phyloP scores from a whole-genome alignment of 2,888 invertebrate species.

The Carabus problematicus region DNA sequence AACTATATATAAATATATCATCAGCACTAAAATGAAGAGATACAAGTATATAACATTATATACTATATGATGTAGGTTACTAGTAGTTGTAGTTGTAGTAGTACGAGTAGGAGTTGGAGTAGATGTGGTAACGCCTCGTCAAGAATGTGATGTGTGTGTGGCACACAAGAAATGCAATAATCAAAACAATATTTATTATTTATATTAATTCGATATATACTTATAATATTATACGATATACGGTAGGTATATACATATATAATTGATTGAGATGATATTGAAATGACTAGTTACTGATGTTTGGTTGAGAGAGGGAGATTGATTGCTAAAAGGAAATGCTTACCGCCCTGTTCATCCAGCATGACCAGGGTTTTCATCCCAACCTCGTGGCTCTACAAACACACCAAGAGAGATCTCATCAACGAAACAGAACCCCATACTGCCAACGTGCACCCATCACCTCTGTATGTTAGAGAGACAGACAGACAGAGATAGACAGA shows the following conservation, averaged over 20 bases:
- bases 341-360: constrained; percentile 99
- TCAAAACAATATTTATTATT: constrained; percentile 13
- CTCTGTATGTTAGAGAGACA: constrained; percentile 35
- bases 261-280: constrained; percentile 32
- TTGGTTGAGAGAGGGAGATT: constrained; percentile 31
- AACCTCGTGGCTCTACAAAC: constrained; percentile 99
- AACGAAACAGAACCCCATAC: constrained; percentile 40
- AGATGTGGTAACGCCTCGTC: constrained; percentile 30
- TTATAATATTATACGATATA: too few species aligned
- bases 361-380: constrained; percentile 99
- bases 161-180: constrained; percentile 36
- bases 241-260: too few species aligned
- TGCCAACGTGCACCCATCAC: constrained; percentile 37
- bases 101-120: constrained; percentile 4
- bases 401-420: constrained; percentile 52
- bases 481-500: constrained; percentile 30
- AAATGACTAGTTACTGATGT: constrained; percentile 5
- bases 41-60: too few species aligned
- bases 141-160: constrained; percentile 38
- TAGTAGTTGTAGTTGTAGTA: not conserved
- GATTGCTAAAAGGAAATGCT: constrained; percentile 67
- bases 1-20: constrained; percentile 16
- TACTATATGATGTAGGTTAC: too few species aligned
- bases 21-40: constrained; percentile 19
- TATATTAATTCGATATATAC: not conserved